phyloP scores from a whole-genome alignment of 1,140 invertebrate genomes.

The Lasioglossum baleicum region DNA sequence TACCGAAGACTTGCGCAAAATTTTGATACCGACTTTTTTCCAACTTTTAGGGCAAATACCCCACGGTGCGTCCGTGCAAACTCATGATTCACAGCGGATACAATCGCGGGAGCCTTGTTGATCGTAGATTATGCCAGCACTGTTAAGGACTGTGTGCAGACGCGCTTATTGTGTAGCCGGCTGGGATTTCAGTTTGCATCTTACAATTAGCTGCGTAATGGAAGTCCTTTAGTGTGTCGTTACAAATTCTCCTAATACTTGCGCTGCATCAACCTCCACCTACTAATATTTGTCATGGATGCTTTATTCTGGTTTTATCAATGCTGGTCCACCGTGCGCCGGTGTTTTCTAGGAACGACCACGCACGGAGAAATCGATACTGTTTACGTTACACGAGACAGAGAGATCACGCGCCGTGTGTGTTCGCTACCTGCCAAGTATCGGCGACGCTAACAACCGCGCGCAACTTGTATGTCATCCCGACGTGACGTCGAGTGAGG shows the following conservation, averaged over 20 bases:
- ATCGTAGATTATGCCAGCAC: not conserved
- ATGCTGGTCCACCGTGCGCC: no score
- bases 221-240: no score
- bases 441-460: slow-evolving; percentile 37
- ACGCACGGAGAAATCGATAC: not conserved
- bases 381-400: slow-evolving; percentile 6
- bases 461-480: slow-evolving; percentile 67
- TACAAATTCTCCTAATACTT: no score
- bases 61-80: not conserved
- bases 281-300: no score
- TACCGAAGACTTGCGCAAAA: no score
- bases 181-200: no score
- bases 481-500: slow-evolving; percentile 12
- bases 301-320: no score
- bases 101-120: not conserved
- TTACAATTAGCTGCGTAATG: no score
- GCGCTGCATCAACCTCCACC: no score
- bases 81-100: slow-evolving; percentile 39
- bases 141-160: no score
- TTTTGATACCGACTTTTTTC: not conserved
- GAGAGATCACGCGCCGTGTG: slow-evolving; percentile 1
- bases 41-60: not conserved
- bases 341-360: not conserved
- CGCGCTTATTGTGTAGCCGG: no score
- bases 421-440: slow-evolving; percentile 38